phyloP scores from a whole-genome alignment of 2,113 vertebrate species.

The Gila orcuttii region DNA sequence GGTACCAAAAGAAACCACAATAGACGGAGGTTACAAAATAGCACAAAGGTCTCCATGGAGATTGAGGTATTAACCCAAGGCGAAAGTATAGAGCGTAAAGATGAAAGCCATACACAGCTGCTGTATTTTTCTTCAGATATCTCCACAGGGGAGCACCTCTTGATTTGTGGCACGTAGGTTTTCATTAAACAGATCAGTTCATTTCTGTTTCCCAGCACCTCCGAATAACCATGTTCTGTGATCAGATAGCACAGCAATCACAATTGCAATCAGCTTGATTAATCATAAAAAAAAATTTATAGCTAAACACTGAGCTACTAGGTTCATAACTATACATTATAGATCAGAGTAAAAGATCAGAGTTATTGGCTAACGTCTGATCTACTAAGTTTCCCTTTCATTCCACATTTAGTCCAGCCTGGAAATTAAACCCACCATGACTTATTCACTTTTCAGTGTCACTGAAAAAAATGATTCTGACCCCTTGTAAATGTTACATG shows the following conservation, averaged over 20 bases:
- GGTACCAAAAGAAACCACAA: neutral
- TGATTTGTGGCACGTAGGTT: constrained; percentile 13
- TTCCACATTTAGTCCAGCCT: neutral
- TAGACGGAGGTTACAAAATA: constrained; percentile 33
- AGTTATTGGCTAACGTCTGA: neutral
- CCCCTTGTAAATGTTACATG: too few relatives aligned
- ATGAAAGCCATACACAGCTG: constrained; percentile 37
- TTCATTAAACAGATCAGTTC: constrained; percentile 16
- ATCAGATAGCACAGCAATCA: constrained; percentile 15
- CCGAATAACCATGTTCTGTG: neutral
- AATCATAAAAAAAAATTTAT: neutral
- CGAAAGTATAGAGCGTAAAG: constrained; percentile 25
- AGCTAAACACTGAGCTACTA: neutral
- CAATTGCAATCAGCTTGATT: constrained; percentile 11
- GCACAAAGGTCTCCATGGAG: constrained; percentile 47
- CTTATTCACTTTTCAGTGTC: neutral
- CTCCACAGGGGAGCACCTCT: constrained; percentile 31
- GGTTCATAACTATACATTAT: neutral
- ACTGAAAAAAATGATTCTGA: too few relatives aligned
- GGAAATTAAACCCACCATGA: neutral
- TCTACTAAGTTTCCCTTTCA: neutral
- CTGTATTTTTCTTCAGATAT: constrained; percentile 16
- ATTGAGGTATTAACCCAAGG: constrained; percentile 39
- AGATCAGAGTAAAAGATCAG: neutral
- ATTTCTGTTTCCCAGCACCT: constrained; percentile 25